These are phyloP conservation scores for Rattus rattus DNA, from an alignment of 2,113 vertebrate species.

Conservation along the genomic window DNA sequence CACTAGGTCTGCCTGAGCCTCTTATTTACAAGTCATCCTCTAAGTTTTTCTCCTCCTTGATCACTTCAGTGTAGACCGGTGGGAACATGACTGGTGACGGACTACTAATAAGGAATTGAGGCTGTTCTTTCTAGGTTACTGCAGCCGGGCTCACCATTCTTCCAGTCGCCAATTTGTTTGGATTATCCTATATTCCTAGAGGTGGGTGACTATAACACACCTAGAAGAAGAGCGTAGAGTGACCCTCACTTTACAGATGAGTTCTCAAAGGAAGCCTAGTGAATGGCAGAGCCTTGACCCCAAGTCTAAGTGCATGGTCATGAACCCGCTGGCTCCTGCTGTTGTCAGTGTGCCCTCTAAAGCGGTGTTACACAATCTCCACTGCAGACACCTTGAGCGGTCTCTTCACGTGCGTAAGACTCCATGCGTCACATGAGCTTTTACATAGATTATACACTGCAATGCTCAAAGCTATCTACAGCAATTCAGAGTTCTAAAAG, in stretches of 20 bases:
- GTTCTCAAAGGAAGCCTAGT: background rate
- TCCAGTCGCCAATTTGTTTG: constrained; percentile 15
- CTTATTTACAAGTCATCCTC: constrained; percentile 36
- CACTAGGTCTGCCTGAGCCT: background rate
- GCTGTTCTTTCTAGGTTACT: background rate
- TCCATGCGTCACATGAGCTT: background rate
- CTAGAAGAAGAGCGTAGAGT: background rate
- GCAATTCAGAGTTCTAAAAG: background rate
- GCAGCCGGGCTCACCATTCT: constrained; percentile 3
- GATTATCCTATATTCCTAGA: constrained; percentile 4
- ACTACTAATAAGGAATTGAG: background rate
- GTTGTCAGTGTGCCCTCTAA: background rate
- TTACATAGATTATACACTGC: background rate
- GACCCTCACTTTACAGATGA: background rate
- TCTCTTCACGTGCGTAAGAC: background rate
- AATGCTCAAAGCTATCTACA: background rate
- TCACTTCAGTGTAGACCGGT: constrained; percentile 1
- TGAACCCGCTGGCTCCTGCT: background rate
- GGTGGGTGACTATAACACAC: background rate
- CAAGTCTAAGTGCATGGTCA: background rate
- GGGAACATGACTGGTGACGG: background rate
- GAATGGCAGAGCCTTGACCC: background rate
- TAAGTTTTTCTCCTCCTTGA: background rate
- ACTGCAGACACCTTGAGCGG: background rate
- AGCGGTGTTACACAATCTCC: background rate